These are phyloP conservation scores for Anguilla anguilla DNA, from an alignment of 2,797 vertebrate species.

Conservation along the genomic window DNA sequence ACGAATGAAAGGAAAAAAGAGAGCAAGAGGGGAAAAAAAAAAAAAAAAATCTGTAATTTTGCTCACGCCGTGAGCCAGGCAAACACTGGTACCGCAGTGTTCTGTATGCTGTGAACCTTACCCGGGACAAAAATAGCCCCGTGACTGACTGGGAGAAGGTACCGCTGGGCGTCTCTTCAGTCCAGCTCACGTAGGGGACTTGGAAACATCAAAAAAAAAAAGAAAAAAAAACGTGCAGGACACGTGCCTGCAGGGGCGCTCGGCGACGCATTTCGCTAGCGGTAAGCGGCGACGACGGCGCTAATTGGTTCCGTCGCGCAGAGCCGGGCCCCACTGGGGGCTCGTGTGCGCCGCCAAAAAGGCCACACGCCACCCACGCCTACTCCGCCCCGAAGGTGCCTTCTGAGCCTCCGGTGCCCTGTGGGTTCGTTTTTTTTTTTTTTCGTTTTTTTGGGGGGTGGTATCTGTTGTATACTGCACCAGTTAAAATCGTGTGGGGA, in stretches of 20 bases:
- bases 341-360: background rate
- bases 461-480: background rate
- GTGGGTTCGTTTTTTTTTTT: background rate
- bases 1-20: background rate
- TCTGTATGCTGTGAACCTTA: background rate
- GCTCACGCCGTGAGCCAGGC: too few species aligned
- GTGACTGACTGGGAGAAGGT: background rate
- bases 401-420: background rate
- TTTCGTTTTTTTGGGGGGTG: too few species aligned
- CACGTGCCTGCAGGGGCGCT: background rate
- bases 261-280: background rate
- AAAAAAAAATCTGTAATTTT: conserved; percentile 1
- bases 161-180: background rate
- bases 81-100: background rate
- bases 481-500: background rate
- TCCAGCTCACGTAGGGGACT: background rate
- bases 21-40: background rate
- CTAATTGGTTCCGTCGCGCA: background rate
- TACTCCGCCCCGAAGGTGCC: background rate
- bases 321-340: background rate
- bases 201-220: background rate
- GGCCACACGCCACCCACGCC: background rate
- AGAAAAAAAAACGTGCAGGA: background rate
- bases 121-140: background rate
- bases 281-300: background rate